phyloP scores from a whole-genome alignment of 2,113 vertebrate species.

The Trichechus manatus region DNA sequence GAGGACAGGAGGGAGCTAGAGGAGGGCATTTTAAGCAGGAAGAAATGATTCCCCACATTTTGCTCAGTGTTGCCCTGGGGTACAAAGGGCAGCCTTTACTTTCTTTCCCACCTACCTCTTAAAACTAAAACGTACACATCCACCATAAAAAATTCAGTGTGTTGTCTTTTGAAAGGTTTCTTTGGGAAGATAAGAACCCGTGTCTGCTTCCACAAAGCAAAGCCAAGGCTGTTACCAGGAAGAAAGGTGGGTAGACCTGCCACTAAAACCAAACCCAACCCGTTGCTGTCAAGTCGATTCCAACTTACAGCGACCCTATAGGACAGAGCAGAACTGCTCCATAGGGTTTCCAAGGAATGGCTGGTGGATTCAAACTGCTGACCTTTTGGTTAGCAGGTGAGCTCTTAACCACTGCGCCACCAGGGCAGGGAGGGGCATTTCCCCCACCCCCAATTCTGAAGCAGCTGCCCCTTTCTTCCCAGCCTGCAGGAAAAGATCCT shows the following conservation, averaged over 20 bases:
- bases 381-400: no score
- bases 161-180: slow-evolving; percentile 55
- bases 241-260: background rate
- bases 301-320: no score
- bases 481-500: background rate
- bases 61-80: background rate
- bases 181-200: slow-evolving; percentile 42
- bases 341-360: no score
- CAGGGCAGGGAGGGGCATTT: background rate
- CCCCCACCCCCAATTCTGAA: background rate
- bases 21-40: background rate
- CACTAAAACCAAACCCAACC: no score
- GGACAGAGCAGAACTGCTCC: no score
- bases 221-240: background rate
- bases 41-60: slow-evolving; percentile 3
- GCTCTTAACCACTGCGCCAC: no score
- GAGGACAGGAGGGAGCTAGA: background rate
- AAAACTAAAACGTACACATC: slow-evolving; percentile 4
- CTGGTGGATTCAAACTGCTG: no score
- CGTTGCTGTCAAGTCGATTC: no score
- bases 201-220: background rate
- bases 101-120: slow-evolving; percentile 4
- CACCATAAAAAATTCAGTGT: slow-evolving; percentile 2
- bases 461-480: background rate
- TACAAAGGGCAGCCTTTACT: background rate